Base-by-base conservation (phyloP, 1,140 invertebrate species). In the Megalopta genalis region DNA sequence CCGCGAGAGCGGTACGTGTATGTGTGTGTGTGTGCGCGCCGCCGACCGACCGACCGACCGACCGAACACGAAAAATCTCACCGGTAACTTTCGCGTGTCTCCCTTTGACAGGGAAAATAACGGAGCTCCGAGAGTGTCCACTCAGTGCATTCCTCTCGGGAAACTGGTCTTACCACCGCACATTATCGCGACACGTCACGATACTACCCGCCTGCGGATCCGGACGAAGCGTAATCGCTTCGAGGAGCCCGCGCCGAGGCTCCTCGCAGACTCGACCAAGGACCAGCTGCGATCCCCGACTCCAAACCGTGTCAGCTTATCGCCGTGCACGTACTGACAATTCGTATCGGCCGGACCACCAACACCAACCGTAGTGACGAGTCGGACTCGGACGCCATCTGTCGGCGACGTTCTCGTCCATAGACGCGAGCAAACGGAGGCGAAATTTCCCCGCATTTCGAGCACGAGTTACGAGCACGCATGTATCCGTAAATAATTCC, bases 261-360 rank as follows among this genome's bases (percentile, higher is more conserved):
- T 52, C 8, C 23, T 18, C 25, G 21, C 32, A 52, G 54, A 46
- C 52, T 21, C 42, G 42, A 10, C 14, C 32, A 16, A 18, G 21
- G 12, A 14, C 25, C 32, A 10, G 27, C 27, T 70, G 63, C 39
- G 46, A 49, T 42, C 49, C 49, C 27, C 69, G 39, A 52, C 67
- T 18, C 37, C 72, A 62, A 67, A 37, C 57, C 70, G 65, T 62
- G 70, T 62, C 62, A 70, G 16, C 60, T 73, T 60, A 65, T 72
- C 62, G 70, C 25, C 65, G 69, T 80, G 71, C 73, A 77, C 69
- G 72, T 80, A 87, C 82, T 86, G 81, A 83, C 80, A 69, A 73
- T 57, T 82, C 46, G 49, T 73, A 67, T 79, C 77, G 18, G 59
- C 62, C 71, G 37, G 66, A 27, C 46, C 18, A 42, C 46, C 16